phyloP scores from a whole-genome alignment of 2,797 vertebrate genomes.

The Iguana delicatissima region DNA sequence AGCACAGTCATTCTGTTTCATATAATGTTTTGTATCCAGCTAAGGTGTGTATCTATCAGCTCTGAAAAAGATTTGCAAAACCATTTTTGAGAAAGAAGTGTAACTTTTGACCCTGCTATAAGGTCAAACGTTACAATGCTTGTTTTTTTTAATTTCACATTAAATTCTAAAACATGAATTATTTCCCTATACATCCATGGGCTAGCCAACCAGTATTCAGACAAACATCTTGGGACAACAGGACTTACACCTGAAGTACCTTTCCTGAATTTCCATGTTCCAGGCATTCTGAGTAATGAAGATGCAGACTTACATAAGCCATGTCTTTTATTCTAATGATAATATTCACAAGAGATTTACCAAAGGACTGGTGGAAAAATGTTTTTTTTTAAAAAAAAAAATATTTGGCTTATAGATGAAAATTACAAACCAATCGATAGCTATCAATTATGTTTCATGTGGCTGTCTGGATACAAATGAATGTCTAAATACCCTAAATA shows the following conservation, averaged over 20 bases:
- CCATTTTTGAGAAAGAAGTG: conserved; percentile 85
- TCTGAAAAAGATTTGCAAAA: conserved; percentile 90
- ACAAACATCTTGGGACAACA: not conserved
- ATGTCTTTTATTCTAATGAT: not conserved
- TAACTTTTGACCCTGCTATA: conserved; percentile 75
- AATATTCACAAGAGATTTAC: not conserved
- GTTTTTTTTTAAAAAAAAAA: not conserved
- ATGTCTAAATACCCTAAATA: not conserved
- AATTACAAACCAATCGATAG: not conserved
- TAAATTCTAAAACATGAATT: conserved; percentile 35
- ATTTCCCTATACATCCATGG: not conserved
- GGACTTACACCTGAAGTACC: not conserved
- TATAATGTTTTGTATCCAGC: conserved; percentile 91
- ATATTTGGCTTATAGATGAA: not conserved
- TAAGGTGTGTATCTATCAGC: conserved; percentile 90
- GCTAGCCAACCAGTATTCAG: not conserved
- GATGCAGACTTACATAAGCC: not conserved
- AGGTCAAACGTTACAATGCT: conserved; percentile 66
- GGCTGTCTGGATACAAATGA: not conserved
- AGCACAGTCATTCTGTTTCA: conserved; percentile 87
- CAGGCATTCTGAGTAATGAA: not conserved
- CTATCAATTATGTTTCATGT: not conserved
- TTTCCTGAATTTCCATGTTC: not conserved
- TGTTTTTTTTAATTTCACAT: conserved; percentile 52
- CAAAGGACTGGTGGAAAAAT: not conserved